phyloP scores from a whole-genome alignment of 2,888 invertebrate genomes.

The Anthophora plumipes region DNA sequence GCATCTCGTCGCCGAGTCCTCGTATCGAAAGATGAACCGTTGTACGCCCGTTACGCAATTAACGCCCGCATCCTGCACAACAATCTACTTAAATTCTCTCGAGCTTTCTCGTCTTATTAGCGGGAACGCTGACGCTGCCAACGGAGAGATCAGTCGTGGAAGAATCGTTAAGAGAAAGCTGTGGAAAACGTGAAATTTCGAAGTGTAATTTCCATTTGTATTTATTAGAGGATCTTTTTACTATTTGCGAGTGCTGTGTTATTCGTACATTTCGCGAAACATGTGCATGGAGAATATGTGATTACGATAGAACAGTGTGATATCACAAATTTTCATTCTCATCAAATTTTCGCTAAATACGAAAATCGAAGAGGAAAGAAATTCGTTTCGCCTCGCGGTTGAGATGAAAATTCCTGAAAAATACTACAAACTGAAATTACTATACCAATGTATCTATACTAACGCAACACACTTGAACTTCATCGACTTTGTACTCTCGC shows the following conservation, averaged over 20 bases:
- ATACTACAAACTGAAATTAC: too few relatives aligned
- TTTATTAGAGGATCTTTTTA: not conserved
- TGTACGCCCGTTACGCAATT: conserved; percentile 65
- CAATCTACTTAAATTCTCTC: conserved; percentile 43
- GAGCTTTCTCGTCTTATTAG: conserved; percentile 31
- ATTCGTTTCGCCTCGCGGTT: too few relatives aligned
- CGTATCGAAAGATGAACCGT: conserved; percentile 60
- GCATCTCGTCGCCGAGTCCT: conserved; percentile 46
- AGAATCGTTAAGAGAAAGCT: not conserved
- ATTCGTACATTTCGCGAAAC: too few relatives aligned
- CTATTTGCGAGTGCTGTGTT: not conserved
- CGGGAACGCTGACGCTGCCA: too few relatives aligned
- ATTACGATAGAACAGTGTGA: too few relatives aligned
- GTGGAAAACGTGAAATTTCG: not conserved
- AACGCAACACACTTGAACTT: too few relatives aligned
- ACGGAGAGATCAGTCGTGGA: not conserved
- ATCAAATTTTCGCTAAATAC: too few relatives aligned
- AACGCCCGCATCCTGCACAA: conserved; percentile 68
- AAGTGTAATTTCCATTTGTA: not conserved
- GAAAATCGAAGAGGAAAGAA: not conserved
- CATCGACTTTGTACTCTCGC: too few relatives aligned
- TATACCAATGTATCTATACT: too few relatives aligned
- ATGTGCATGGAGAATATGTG: too few relatives aligned
- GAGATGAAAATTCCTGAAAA: too few relatives aligned
- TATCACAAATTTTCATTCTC: too few relatives aligned